phyloP scores from a whole-genome alignment of 2,797 vertebrate species.

The Enteromius mattozi region DNA sequence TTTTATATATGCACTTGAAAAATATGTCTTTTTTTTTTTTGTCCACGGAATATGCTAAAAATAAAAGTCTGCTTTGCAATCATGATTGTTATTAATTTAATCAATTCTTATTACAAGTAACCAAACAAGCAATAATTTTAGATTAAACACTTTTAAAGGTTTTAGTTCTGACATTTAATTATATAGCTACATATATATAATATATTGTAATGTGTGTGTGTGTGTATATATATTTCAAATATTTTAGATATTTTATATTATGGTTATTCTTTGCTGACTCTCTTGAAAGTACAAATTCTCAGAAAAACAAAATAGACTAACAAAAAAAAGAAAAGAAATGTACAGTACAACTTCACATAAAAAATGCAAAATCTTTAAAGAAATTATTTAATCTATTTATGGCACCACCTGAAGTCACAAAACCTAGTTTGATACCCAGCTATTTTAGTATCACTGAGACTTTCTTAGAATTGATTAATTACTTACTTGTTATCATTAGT shows the following conservation, averaged over 20 bases:
- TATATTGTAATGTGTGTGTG: too few species aligned
- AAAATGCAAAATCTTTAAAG: background rate
- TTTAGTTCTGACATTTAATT: background rate
- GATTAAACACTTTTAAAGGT: background rate
- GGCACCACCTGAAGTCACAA: background rate
- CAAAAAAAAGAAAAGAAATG: background rate
- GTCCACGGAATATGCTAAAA: background rate
- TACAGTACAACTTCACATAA: background rate
- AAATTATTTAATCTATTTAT: background rate
- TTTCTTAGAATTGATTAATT: background rate
- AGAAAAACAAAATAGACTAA: background rate
- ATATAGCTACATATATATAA: background rate
- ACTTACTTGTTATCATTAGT: too few species aligned
- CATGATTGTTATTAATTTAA: too few species aligned
- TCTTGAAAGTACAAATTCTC: background rate
- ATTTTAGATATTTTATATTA: background rate
- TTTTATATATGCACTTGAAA: conserved; percentile 10
- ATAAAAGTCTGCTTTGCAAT: conserved; percentile 21
- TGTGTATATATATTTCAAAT: background rate
- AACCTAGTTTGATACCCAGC: background rate
- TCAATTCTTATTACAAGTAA: too few species aligned
- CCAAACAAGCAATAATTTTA: background rate
- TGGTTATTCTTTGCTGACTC: background rate
- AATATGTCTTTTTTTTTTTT: background rate
- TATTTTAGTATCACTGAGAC: background rate